Base-by-base conservation (phyloP, 2,888 invertebrate genomes). In the Melinopterus prodromus region DNA sequence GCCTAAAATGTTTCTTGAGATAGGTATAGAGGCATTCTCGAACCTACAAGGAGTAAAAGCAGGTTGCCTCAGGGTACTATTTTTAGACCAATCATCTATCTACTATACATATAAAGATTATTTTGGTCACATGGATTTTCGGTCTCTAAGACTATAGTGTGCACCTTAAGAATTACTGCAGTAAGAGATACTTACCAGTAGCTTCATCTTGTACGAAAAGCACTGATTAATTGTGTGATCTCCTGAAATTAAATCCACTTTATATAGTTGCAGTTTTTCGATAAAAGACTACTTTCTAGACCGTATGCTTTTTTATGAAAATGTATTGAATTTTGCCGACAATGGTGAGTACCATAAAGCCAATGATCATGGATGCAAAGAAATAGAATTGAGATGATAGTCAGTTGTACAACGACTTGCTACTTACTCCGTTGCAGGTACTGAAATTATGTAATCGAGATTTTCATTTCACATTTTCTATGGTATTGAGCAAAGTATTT, bases 161-260 rank as follows among this genome's bases (percentile, higher is more conserved):
- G 26, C 26, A 1, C 26, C 26, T 26, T 26, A 26, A 26, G 26
- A 71, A 12, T 35, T 14, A 26, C 2, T 1, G n/a, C 16, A 26
- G 26, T 16, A 36, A n/a, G n/a, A 74, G 16, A 16, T 74, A 26
- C 74, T 16, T 74, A 74, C 74, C 74, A 74, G 74, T 16, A 74
- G n/a, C 4, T 74, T 74, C 74, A 74, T 74, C 26, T n/a, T 74
- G 36, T 74, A 74, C 36, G 6, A 26, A 74, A 74, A 26, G 74
- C 74, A 74, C 74, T 74, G n/a, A 26, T 16, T 16, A 6, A 74
- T 26, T 16, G 6, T 16, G 7, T n/a, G 26, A 16, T n/a, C 36
- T 36, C 26, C 26, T 16, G 26, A 16, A 74, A 35, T 74, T 74
- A 74, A 35, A 74, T 74, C 3, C 74, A 53, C 3, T 16, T 14